A percentile compares a stretch with the other conserved stretches of the same genome.
Conservation (phyloP, 2,113 vertebrate genomes). For the Vulpes lagopus region DNA sequence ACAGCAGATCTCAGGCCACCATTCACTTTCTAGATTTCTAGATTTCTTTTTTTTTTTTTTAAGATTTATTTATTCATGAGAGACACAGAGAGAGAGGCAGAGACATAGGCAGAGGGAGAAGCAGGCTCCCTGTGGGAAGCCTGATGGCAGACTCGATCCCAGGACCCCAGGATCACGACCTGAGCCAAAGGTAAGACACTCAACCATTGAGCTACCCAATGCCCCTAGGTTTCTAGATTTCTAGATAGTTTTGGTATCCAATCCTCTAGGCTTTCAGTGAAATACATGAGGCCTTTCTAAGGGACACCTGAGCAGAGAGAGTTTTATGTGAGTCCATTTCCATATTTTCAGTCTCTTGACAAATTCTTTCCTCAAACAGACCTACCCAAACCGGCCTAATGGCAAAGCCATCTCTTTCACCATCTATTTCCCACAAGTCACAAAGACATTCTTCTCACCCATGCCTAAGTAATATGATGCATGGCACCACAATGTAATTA, state of each 20-base stretch:
- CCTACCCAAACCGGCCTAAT: not conserved
- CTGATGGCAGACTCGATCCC: too few relatives aligned
- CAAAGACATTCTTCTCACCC: not conserved
- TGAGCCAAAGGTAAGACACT: too few relatives aligned
- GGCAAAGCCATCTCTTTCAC: not conserved
- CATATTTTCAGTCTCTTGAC: not conserved
- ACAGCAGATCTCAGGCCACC: not conserved
- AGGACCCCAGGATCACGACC: too few relatives aligned
- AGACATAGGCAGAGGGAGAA: too few relatives aligned
- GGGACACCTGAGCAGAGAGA: not conserved
- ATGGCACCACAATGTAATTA: not conserved
- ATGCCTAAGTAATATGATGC: not conserved
- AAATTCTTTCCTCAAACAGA: not conserved
- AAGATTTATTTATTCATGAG: too few relatives aligned
- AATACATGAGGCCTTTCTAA: not conserved
- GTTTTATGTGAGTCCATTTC: not conserved
- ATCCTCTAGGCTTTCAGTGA: not conserved
- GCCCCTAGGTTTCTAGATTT: too few relatives aligned
- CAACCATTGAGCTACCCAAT: too few relatives aligned
- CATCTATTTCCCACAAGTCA: not conserved
- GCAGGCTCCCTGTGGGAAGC: too few relatives aligned
- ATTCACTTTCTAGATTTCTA: not conserved
- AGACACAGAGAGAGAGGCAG: too few relatives aligned
- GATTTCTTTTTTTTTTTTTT: too few relatives aligned
- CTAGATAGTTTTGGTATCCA: not conserved